phyloP scores from a whole-genome alignment of 2,888 invertebrate species.

The Tachina fera region DNA sequence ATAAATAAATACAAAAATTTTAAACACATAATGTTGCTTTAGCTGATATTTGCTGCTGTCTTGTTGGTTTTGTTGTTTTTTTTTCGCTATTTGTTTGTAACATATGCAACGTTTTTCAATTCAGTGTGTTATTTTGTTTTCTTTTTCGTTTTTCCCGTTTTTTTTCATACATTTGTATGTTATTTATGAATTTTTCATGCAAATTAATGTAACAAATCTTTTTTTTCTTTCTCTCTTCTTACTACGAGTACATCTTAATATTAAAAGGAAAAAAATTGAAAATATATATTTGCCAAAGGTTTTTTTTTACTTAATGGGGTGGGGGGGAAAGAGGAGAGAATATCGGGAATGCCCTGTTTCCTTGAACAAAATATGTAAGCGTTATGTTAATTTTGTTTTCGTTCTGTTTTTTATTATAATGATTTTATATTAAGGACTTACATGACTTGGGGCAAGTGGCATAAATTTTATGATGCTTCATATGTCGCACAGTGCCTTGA shows the following conservation, averaged over 20 bases:
- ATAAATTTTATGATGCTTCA: slow-evolving; percentile 14
- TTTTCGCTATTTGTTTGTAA: slow-evolving; percentile 43
- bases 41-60: slow-evolving; percentile 39
- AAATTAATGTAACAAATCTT: slow-evolving; percentile 67
- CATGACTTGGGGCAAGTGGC: slow-evolving; percentile 34
- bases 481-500: no score
- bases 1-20: background rate
- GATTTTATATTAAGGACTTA: slow-evolving; percentile 58
- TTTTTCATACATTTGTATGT: slow-evolving; percentile 60
- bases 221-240: slow-evolving; percentile 7
- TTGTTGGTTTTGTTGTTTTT: slow-evolving; percentile 31
- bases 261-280: slow-evolving; percentile 13
- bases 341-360: slow-evolving; percentile 11
- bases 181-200: slow-evolving; percentile 72
- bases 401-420: slow-evolving; percentile 44
- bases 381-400: slow-evolving; percentile 13
- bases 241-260: background rate
- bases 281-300: slow-evolving; percentile 41
- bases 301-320: background rate
- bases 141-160: slow-evolving; percentile 5
- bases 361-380: slow-evolving; percentile 8
- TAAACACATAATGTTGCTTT: slow-evolving; percentile 15
- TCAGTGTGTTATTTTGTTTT: slow-evolving; percentile 24
- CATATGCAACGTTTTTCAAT: slow-evolving; percentile 68
- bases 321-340: background rate